phyloP scores from a whole-genome alignment of 2,888 invertebrate genomes.

The Ornithoptera priamus region DNA sequence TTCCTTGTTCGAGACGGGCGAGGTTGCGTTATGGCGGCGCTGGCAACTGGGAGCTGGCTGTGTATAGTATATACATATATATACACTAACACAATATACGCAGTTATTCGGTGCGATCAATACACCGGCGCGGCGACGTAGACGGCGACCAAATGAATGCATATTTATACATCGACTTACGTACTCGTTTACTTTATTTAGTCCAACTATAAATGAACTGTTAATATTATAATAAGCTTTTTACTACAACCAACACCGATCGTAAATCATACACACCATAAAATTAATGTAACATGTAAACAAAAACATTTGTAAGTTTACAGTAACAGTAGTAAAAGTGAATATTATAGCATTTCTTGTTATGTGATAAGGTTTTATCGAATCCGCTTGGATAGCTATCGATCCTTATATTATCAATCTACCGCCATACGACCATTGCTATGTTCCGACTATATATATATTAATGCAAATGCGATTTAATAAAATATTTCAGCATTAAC shows the following conservation, averaged over 20 bases:
- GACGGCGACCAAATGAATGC: constrained; percentile 2
- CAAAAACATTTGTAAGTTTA: too few relatives aligned
- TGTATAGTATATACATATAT: not conserved
- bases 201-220: not conserved
- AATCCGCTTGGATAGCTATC: too few relatives aligned
- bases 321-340: too few relatives aligned
- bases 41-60: not conserved
- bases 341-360: too few relatives aligned
- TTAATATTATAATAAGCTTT: not conserved
- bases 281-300: too few relatives aligned
- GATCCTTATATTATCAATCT: too few relatives aligned
- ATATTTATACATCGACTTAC: constrained; percentile 3
- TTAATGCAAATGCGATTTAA: too few relatives aligned
- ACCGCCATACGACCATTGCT: too few relatives aligned
- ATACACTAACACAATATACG: constrained; percentile 1
- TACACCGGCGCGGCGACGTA: constrained; percentile 14
- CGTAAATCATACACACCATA: too few relatives aligned
- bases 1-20: constrained; percentile 16
- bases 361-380: too few relatives aligned
- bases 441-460: too few relatives aligned
- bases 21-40: constrained; percentile 12
- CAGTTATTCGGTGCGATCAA: constrained; percentile 15
- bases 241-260: not conserved
- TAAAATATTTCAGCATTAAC: too few relatives aligned
- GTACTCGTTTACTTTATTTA: not conserved